Conservation (phyloP, 1,140 invertebrate species). For the Cydia amplana region DNA sequence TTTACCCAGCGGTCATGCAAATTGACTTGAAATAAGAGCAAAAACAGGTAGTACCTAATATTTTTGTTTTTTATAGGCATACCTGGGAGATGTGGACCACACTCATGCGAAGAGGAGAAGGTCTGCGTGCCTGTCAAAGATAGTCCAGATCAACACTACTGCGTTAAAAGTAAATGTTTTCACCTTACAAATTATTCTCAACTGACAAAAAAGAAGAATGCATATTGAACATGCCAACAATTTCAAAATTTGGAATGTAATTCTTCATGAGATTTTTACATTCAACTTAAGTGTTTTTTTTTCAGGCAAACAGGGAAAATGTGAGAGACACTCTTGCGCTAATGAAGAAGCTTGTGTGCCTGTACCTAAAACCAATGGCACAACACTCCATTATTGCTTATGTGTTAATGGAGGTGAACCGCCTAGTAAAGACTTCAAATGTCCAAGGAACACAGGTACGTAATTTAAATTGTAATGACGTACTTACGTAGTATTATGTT, state of each 20-base stretch:
- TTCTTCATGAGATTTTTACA: too few species aligned
- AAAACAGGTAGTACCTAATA: constrained; percentile 35
- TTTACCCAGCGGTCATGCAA: too few species aligned
- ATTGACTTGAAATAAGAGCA: too few species aligned
- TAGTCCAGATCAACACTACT: constrained; percentile 1
- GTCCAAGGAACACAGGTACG: constrained; percentile 82
- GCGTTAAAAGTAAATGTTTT: constrained; percentile 10
- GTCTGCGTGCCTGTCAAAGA: constrained; percentile 34
- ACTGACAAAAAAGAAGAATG: background rate
- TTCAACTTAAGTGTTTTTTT: background rate
- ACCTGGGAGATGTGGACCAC: constrained; percentile 74
- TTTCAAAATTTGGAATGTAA: too few species aligned
- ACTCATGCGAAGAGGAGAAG: constrained; percentile 79
- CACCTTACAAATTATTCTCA: background rate
- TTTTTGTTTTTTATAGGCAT: constrained; percentile 55
- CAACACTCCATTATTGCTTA: constrained; percentile 78
- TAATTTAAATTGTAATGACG: constrained; percentile 39
- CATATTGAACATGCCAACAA: too few species aligned
- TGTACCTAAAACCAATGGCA: constrained; percentile 71
- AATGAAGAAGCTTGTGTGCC: constrained; percentile 82
- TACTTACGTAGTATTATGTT: background rate
- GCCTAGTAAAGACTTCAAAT: constrained; percentile 82
- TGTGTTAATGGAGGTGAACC: constrained; percentile 83
- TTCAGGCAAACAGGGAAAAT: constrained; percentile 69
- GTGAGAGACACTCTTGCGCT: constrained; percentile 80